phyloP scores from a whole-genome alignment of 2,888 invertebrate species.

The Dendrolimus houi region DNA sequence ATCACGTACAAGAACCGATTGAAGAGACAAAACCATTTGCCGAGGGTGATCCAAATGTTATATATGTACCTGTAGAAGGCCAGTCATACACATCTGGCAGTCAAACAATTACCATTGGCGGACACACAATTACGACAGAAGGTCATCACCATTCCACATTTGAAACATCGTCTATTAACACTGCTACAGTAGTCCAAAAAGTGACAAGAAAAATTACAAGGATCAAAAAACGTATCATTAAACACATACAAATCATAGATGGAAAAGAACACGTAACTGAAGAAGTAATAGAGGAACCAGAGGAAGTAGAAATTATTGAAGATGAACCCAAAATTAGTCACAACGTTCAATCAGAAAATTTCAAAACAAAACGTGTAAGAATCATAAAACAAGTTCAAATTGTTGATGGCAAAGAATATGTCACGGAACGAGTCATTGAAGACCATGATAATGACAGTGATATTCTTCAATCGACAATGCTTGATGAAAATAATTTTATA shows the following conservation, averaged over 20 bases:
- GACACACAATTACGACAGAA: slow-evolving; percentile 17
- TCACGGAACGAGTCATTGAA: slow-evolving; percentile 86
- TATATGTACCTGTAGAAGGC: background rate
- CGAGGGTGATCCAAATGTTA: slow-evolving; percentile 1
- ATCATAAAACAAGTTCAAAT: slow-evolving; percentile 84
- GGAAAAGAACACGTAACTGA: slow-evolving; percentile 90
- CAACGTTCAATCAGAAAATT: slow-evolving; percentile 39
- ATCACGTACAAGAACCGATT: slow-evolving; percentile 35
- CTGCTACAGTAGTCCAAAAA: slow-evolving; percentile 84
- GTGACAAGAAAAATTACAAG: slow-evolving; percentile 85
- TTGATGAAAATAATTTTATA: slow-evolving; percentile 4
- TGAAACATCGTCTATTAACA: slow-evolving; percentile 37
- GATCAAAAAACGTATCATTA: slow-evolving; percentile 83
- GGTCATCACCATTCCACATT: slow-evolving; percentile 34
- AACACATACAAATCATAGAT: slow-evolving; percentile 85
- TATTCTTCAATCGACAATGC: slow-evolving; percentile 51
- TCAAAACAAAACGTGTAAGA: slow-evolving; percentile 56
- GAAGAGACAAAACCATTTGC: slow-evolving; percentile 20
- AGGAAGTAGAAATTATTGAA: slow-evolving; percentile 83
- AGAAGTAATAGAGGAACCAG: slow-evolving; percentile 90
- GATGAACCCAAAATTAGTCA: slow-evolving; percentile 66
- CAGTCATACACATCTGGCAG: background rate
- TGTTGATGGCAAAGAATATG: slow-evolving; percentile 86
- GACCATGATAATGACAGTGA: slow-evolving; percentile 76
- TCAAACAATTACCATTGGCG: slow-evolving; percentile 6